Evolutionary conservation across 1,140 invertebrate species (phyloP).

Genomic region (Neodiprion fabricii): DNA sequence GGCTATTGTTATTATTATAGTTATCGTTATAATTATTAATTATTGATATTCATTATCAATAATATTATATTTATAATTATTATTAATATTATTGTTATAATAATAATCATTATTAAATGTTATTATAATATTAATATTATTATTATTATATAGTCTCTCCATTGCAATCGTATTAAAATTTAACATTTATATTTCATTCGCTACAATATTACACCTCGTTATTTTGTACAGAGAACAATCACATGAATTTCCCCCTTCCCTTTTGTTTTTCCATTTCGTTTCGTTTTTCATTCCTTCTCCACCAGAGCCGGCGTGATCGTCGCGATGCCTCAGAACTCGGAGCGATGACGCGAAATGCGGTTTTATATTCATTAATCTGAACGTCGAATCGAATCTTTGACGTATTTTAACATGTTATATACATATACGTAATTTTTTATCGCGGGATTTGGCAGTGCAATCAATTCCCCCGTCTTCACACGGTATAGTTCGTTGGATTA

Average conservation of each 20-base stretch:
- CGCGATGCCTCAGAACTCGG: constrained; percentile 19
- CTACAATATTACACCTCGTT: constrained; percentile 64
- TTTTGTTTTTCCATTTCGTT: constrained; percentile 11
- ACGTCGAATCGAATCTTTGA: too few species aligned
- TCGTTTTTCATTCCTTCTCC: constrained; percentile 23
- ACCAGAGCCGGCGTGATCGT: constrained; percentile 1
- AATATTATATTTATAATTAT: constrained; percentile 8
- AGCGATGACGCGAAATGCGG: too few species aligned
- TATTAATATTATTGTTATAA: constrained; percentile 7
- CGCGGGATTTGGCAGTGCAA: too few species aligned
- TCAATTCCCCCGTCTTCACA: too few species aligned
- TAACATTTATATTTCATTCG: constrained; percentile 63
- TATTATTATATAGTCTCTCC: constrained; percentile 44
- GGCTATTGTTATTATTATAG: too few species aligned
- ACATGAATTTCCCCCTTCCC: constrained; percentile 54
- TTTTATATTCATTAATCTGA: too few species aligned
- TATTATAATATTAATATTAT: not conserved
- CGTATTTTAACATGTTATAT: too few species aligned
- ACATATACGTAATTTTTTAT: too few species aligned
- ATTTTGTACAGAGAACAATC: constrained; percentile 65
- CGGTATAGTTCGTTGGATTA: too few species aligned
- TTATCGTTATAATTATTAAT: too few species aligned
- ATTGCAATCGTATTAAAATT: constrained; percentile 64
- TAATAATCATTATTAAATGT: constrained; percentile 10
- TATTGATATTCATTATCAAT: not conserved